A percentile compares a stretch with the other conserved stretches of the same genome.
Conservation (phyloP, 2,888 invertebrate species). For the Urechis unicinctus region DNA sequence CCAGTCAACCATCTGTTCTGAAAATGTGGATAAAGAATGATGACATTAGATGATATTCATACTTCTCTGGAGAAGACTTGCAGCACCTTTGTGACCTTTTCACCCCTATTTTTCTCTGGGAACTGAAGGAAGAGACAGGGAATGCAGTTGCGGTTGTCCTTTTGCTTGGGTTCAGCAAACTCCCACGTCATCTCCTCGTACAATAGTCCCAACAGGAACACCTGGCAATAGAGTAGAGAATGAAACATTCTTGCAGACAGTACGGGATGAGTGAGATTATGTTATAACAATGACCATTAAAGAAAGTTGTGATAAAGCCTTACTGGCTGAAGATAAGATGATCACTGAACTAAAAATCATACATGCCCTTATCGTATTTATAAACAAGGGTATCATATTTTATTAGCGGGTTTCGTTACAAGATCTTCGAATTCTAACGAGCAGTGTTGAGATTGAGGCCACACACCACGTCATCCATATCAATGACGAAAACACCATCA, state of each 20-base stretch:
- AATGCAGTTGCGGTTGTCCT: conserved; percentile 73
- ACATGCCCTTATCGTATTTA: too few species aligned
- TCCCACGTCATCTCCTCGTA: conserved; percentile 91
- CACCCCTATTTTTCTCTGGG: conserved; percentile 58
- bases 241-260: too few species aligned
- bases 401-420: too few species aligned
- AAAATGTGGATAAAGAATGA: background rate
- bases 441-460: too few species aligned
- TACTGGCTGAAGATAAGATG: background rate
- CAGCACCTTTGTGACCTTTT: conserved; percentile 73
- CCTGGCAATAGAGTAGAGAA: conserved; percentile 22
- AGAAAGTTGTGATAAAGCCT: background rate
- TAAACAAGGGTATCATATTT: too few species aligned
- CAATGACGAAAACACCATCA: conserved; percentile 40
- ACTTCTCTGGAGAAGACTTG: conserved; percentile 60
- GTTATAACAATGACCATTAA: background rate
- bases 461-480: conserved; percentile 35
- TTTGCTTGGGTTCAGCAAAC: conserved; percentile 77
- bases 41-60: background rate
- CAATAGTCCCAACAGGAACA: conserved; percentile 58
- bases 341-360: background rate
- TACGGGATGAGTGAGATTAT: background rate
- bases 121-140: conserved; percentile 91
- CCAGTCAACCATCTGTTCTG: background rate
- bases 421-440: too few species aligned